Base-by-base conservation (phyloP, 2,888 invertebrate genomes). In the Amitus sp. region DNA sequence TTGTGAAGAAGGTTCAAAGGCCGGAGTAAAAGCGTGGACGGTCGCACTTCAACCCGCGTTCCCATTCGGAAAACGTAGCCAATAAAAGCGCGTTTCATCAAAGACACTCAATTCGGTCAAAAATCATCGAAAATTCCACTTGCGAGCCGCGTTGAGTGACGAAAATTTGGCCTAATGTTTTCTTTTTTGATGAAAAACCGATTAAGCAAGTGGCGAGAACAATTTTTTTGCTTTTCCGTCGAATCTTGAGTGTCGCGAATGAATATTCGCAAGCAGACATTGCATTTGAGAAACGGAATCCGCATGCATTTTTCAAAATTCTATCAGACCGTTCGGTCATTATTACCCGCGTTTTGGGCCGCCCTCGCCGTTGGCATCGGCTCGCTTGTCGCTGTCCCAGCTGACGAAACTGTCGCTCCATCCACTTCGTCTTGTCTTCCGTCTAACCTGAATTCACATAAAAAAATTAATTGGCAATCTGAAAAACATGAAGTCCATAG, bases 371-470 rank as follows among this genome's bases (percentile, higher is more conserved):
- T 62, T 18, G 71, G 68, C 34, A 77, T 67, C 20, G 65, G 58
- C 51, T 79, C 75, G 18, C 72, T 76, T 20, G 77, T 70, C 28
- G 69, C 72, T 4, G 75, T 68, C 23, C 74, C 76, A 20, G 68
- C 68, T 48, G 70, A 71, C 48, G 78, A 78, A 2, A 71, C 75
- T 57, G 72, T 70, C 4, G 75, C 76, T 62, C 78, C 73, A 63
- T 81, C 81, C 15, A 78, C 75, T 65, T 82, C 81, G 53, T 82
- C 81, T 50, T 73, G 76, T 63, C 79, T 82, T 52, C 80, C 82
- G 56, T 82, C 82, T 73, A 82, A 68, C 74, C 82, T 82, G 66
- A 19, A 18, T n/a, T n/a, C 23, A 23, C 23, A 23, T 23, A 23
- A 23, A 23, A 5, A 23, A 23, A 3, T 23, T 23, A n/a, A n/a